These are phyloP conservation scores for Hyphantria cunea DNA, from an alignment of 1,140 invertebrate species.

Conservation along the genomic window DNA sequence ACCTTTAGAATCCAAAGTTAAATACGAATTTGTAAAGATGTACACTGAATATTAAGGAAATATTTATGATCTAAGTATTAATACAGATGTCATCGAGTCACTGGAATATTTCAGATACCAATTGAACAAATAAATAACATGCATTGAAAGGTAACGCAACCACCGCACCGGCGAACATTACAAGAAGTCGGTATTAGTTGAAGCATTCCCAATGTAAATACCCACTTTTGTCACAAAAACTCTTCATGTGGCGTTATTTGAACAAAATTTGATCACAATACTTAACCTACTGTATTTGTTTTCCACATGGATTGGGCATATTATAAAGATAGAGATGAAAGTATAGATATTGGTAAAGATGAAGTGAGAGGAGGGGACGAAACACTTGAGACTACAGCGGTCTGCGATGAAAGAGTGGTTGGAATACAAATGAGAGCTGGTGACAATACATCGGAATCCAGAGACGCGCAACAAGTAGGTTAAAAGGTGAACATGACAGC, in stretches of 20 bases:
- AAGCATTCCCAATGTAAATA: slow-evolving; percentile 60
- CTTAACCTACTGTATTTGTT: slow-evolving; percentile 57
- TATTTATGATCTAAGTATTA: slow-evolving; percentile 10
- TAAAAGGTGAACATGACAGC: slow-evolving; percentile 72
- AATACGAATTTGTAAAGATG: too few species aligned
- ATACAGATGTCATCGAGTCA: slow-evolving; percentile 34
- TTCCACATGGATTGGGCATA: slow-evolving; percentile 58
- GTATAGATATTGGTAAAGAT: slow-evolving; percentile 36
- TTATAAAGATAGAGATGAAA: slow-evolving; percentile 48
- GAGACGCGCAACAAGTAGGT: slow-evolving; percentile 63
- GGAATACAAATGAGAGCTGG: slow-evolving; percentile 70
- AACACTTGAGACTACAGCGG: slow-evolving; percentile 74
- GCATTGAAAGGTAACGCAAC: slow-evolving; percentile 40
- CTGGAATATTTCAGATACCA: slow-evolving; percentile 35
- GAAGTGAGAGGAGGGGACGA: slow-evolving; percentile 52
- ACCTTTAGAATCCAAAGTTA: too few species aligned
- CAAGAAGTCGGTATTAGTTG: slow-evolving; percentile 48
- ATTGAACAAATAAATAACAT: slow-evolving; percentile 39
- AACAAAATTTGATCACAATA: slow-evolving; percentile 58
- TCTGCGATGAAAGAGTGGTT: slow-evolving; percentile 60
- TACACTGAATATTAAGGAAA: background rate
- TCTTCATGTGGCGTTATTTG: slow-evolving; percentile 47
- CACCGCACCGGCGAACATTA: slow-evolving; percentile 41
- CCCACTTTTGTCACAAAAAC: slow-evolving; percentile 42
- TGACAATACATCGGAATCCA: slow-evolving; percentile 71